Conservation (phyloP, 1,140 invertebrate genomes). For the Scylla paramamosain region DNA sequence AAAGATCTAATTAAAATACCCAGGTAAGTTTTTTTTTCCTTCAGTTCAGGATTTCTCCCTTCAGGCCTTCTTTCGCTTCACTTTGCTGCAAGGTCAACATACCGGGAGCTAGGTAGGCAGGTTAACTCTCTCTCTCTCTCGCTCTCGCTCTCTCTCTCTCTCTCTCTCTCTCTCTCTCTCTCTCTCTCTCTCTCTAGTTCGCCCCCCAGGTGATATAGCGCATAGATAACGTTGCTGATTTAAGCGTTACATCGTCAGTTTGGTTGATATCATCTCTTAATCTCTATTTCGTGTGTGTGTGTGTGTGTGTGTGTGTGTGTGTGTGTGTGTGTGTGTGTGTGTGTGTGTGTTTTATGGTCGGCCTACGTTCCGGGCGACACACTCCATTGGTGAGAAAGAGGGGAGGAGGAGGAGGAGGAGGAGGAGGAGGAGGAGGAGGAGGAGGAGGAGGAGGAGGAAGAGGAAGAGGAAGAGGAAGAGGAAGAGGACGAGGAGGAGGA, state of each 20-base stretch:
- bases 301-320: constrained; percentile 12
- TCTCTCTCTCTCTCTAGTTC: neutral
- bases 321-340: constrained; percentile 20
- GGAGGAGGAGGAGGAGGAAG: too few relatives aligned
- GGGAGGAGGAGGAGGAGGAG: too few relatives aligned
- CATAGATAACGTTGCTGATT: neutral
- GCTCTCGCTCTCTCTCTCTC: neutral
- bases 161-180: constrained; percentile 20
- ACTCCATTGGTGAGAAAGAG: too few relatives aligned
- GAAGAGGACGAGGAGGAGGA: too few relatives aligned
- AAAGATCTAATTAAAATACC: constrained; percentile 8
- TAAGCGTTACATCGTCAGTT: neutral
- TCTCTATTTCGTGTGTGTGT: neutral
- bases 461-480: too few relatives aligned
- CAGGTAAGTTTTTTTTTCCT: neutral
- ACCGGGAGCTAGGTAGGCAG: too few relatives aligned
- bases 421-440: too few relatives aligned
- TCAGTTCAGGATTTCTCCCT: neutral
- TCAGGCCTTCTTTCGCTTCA: neutral
- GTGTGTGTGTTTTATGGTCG: neutral
- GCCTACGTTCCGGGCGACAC: neutral
- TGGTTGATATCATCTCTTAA: neutral
- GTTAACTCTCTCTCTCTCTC: neutral
- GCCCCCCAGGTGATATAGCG: neutral
- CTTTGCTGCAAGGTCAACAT: neutral